Conservation (phyloP, 2,888 invertebrate species). For the Drosophila fulvimacula region DNA sequence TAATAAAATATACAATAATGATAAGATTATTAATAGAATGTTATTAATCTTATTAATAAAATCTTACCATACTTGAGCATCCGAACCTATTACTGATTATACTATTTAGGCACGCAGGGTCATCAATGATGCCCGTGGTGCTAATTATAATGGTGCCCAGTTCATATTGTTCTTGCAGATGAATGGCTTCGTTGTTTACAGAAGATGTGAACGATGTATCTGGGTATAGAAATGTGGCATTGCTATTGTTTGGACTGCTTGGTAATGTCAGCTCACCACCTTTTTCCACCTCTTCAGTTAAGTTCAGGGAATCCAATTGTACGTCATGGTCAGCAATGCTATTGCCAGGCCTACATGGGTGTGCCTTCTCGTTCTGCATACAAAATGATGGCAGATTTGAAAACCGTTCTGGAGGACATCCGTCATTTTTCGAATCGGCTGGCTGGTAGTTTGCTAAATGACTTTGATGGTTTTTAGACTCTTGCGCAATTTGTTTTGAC, state of each 20-base stretch:
- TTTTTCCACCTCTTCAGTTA: slow-evolving; percentile 24
- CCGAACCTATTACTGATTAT: slow-evolving; percentile 45
- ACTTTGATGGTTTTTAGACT: background rate
- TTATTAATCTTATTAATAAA: too few relatives aligned
- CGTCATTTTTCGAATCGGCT: background rate
- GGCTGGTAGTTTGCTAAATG: background rate
- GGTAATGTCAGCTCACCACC: slow-evolving; percentile 21
- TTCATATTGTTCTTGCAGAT: slow-evolving; percentile 56
- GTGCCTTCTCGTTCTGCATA: slow-evolving; percentile 5
- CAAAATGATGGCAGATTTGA: background rate
- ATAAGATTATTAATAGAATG: background rate
- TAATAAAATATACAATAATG: background rate
- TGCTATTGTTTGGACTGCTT: slow-evolving; percentile 5
- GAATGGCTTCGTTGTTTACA: slow-evolving; percentile 20
- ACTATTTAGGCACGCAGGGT: slow-evolving; percentile 34
- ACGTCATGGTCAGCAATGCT: background rate
- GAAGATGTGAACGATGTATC: slow-evolving; percentile 8
- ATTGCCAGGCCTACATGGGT: background rate
- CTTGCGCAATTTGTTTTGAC: slow-evolving; percentile 5
- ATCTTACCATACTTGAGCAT: slow-evolving; percentile 63
- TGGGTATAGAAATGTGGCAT: slow-evolving; percentile 21
- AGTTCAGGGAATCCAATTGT: slow-evolving; percentile 1
- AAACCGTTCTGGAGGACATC: background rate
- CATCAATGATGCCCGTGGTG: slow-evolving; percentile 43
- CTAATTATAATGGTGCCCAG: slow-evolving; percentile 72